Evolutionary conservation across 2,797 vertebrate genomes (phyloP).

Genomic region (Aphelocoma californica): DNA sequence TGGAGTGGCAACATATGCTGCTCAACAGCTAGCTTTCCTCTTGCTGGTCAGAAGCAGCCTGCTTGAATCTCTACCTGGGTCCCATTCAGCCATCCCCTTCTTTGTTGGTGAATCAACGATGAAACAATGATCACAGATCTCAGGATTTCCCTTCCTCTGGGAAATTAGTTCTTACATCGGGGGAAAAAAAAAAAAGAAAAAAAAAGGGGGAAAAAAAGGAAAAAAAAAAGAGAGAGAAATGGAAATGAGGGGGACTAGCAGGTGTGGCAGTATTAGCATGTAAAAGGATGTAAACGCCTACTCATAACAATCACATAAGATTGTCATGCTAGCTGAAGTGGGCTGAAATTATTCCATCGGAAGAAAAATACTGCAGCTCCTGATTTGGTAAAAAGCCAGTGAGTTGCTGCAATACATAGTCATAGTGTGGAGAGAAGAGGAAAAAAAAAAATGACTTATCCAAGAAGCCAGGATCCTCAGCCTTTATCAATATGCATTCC

Average conservation of each 20-base stretch:
- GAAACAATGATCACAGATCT: constrained; percentile 56
- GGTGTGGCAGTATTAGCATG: constrained; percentile 79
- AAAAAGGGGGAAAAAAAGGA: background rate
- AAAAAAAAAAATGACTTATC: constrained; percentile 50
- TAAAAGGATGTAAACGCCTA: constrained; percentile 79
- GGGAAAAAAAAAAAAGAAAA: background rate
- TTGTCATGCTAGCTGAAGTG: constrained; percentile 78
- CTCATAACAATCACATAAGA: constrained; percentile 78
- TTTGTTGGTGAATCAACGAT: constrained; percentile 66
- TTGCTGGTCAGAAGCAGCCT: constrained; percentile 62
- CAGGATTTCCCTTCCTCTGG: constrained; percentile 68
- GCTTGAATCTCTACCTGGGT: constrained; percentile 69
- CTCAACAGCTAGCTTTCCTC: constrained; percentile 66
- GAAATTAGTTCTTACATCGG: constrained; percentile 56
- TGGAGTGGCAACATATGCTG: constrained; percentile 72
- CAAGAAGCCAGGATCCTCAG: constrained; percentile 65
- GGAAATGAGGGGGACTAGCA: constrained; percentile 72
- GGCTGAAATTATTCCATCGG: constrained; percentile 78
- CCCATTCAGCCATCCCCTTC: constrained; percentile 72
- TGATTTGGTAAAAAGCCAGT: constrained; percentile 80
- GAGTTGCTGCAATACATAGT: constrained; percentile 80
- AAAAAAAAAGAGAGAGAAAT: constrained; percentile 28
- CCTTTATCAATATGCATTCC: constrained; percentile 66
- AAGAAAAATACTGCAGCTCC: constrained; percentile 80
- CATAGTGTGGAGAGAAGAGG: constrained; percentile 68